Percentiles rank a stretch among this genome's conserved stretches.
Evolutionary conservation across 2,797 vertebrate genomes (phyloP).

Genomic region (Clamator glandarius): DNA sequence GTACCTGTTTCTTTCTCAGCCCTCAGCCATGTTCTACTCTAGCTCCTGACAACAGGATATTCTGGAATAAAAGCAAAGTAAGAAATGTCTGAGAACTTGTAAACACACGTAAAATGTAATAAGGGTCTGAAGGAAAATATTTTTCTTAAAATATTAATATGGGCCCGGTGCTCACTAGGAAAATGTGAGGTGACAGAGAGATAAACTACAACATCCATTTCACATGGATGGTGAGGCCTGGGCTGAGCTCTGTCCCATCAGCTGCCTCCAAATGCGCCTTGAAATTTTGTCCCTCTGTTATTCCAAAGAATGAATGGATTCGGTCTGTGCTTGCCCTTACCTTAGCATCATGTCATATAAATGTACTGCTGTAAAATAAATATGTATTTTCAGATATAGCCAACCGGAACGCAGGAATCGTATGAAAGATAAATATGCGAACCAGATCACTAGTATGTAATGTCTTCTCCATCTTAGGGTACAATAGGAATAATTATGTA

Average conservation of each 20-base stretch:
- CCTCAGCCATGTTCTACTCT: background rate
- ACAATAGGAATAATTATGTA: slow-evolving; percentile 23
- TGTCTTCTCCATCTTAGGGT: background rate
- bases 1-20: background rate
- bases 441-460: background rate
- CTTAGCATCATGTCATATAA: background rate
- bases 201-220: background rate
- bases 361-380: background rate
- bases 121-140: background rate
- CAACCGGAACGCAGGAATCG: background rate
- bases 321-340: background rate
- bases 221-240: background rate
- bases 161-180: background rate
- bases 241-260: background rate
- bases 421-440: slow-evolving; percentile 23
- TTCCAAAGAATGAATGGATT: background rate
- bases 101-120: background rate
- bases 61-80: background rate
- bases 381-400: slow-evolving; percentile 2
- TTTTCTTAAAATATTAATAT: background rate
- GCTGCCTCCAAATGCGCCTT: background rate
- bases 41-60: background rate
- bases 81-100: background rate
- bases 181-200: background rate
- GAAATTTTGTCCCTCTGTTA: background rate